Percentiles rank a stretch among this genome's conserved stretches.
phyloP scores from a whole-genome alignment of 1,140 invertebrate genomes.

The Pseudomyrmex cubaensis region DNA sequence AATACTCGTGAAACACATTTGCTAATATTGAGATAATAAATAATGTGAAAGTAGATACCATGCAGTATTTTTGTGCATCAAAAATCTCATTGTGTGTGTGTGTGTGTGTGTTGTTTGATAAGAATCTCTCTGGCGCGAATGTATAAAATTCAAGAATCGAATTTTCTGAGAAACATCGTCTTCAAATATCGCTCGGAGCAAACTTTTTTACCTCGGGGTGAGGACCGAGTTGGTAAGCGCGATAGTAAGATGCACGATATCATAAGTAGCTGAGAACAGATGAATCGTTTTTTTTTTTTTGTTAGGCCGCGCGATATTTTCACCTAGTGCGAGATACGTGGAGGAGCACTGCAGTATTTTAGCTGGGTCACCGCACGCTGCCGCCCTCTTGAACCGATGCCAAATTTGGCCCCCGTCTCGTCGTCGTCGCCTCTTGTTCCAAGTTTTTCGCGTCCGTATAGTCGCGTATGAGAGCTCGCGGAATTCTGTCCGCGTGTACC shows the following conservation, averaged over 20 bases:
- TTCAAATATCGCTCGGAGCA: background rate
- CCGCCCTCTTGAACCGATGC: slow-evolving; percentile 70
- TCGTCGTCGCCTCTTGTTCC: slow-evolving; percentile 35
- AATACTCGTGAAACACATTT: background rate
- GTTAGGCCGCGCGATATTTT: slow-evolving; percentile 62
- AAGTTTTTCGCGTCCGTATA: slow-evolving; percentile 51
- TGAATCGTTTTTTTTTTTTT: slow-evolving; percentile 55
- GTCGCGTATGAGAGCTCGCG: slow-evolving; percentile 27
- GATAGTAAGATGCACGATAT: slow-evolving; percentile 38
- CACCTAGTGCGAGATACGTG: slow-evolving; percentile 66
- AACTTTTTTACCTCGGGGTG: slow-evolving; percentile 2
- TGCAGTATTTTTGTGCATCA: background rate
- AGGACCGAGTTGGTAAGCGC: background rate
- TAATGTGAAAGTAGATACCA: background rate
- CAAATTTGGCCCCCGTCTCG: slow-evolving; percentile 47
- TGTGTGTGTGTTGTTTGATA: background rate
- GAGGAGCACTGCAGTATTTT: slow-evolving; percentile 73
- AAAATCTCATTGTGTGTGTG: too few species aligned
- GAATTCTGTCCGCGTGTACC: slow-evolving; percentile 38
- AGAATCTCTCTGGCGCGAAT: background rate
- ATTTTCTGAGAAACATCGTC: background rate
- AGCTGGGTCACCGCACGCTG: slow-evolving; percentile 63
- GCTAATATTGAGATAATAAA: background rate
- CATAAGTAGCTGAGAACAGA: slow-evolving; percentile 30
- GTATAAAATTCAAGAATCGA: too few species aligned